A percentile compares a stretch with the other conserved stretches of the same genome.
phyloP scores from a whole-genome alignment of 2,113 vertebrate genomes.

The Pseudorectes ferrugineus region DNA sequence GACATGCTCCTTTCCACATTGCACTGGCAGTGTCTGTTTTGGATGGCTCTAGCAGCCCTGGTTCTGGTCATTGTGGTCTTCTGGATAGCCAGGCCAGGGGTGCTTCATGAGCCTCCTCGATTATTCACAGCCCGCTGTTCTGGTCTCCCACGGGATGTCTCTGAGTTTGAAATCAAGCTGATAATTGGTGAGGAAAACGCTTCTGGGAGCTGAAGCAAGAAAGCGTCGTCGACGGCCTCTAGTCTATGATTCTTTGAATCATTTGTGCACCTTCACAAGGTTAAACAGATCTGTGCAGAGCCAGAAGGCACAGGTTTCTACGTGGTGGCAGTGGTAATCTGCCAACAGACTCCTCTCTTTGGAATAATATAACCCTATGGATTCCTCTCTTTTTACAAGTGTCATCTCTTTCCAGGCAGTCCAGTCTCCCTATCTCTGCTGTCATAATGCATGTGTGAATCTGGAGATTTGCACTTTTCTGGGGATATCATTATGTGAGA shows the following conservation, averaged over 20 bases:
- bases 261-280: neutral
- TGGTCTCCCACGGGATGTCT: neutral
- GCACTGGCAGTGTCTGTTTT: neutral
- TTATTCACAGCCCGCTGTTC: neutral
- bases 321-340: neutral
- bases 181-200: neutral
- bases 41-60: neutral
- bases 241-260: neutral
- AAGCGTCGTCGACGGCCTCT: accelerated
- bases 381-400: neutral
- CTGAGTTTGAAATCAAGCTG: neutral
- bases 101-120: neutral
- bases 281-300: neutral
- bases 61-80: neutral
- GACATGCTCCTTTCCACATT: neutral
- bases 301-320: neutral
- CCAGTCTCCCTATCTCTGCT: neutral
- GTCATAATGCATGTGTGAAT: accelerated
- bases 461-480: neutral
- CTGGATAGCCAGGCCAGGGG: neutral
- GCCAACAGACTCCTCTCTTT: neutral
- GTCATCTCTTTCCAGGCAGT: neutral
- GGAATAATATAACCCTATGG: neutral
- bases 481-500: neutral
- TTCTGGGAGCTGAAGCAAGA: neutral